Conservation (phyloP, 2,888 invertebrate genomes). For the Chymomyza amoena region DNA sequence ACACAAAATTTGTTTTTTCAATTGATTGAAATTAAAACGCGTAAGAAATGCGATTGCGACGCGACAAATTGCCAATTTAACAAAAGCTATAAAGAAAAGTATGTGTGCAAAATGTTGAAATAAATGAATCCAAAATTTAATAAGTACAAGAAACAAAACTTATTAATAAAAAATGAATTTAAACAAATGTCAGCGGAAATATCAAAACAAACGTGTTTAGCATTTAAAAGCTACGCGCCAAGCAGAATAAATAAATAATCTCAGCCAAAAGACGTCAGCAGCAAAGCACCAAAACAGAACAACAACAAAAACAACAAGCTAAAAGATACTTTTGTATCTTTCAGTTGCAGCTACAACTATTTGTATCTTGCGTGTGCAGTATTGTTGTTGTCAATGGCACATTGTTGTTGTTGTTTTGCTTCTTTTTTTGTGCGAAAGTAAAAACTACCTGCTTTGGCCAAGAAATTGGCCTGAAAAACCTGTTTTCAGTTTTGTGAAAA, state of each 20-base stretch:
- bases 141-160: constrained; percentile 13
- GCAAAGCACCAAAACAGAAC: constrained; percentile 22
- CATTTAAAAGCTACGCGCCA: constrained; percentile 47
- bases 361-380: constrained; percentile 8
- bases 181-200: constrained; percentile 53
- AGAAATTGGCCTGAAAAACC: constrained; percentile 39
- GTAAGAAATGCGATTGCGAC: constrained; percentile 52
- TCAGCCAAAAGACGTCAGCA: constrained; percentile 34
- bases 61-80: constrained; percentile 32
- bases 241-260: constrained; percentile 50
- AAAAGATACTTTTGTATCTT: constrained; percentile 58
- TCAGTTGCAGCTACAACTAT: background rate
- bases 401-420: constrained; percentile 9
- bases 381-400: background rate
- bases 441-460: constrained; percentile 61
- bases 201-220: constrained; percentile 59
- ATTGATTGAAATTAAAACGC: constrained; percentile 11
- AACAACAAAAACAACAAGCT: constrained; percentile 36
- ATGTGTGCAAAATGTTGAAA: constrained; percentile 42
- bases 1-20: constrained; percentile 66
- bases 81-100: constrained; percentile 37
- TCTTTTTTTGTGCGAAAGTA: constrained; percentile 65
- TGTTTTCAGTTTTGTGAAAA: constrained; percentile 70
- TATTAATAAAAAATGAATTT: constrained; percentile 3
- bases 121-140: too few species aligned